These are phyloP conservation scores for Aphelenchoides avenae DNA, from an alignment of 1,140 invertebrate species.

Conservation along the genomic window DNA sequence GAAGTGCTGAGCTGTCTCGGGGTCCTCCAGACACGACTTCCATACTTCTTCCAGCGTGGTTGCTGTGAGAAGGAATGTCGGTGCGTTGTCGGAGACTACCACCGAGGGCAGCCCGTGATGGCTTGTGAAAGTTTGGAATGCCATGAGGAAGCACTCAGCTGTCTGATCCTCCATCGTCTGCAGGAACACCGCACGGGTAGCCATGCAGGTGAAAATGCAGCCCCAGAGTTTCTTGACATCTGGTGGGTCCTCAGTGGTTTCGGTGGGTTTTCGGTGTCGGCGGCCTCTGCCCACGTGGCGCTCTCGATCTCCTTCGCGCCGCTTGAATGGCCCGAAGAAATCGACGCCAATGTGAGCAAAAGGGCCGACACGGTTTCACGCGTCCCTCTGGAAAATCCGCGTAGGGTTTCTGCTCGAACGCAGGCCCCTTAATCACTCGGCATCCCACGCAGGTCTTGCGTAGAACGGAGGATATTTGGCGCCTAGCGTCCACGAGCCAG, in stretches of 20 bases:
- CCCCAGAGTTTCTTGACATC: constrained; percentile 33
- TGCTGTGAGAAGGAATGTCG: not conserved
- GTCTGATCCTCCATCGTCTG: constrained; percentile 28
- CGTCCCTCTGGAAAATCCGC: constrained; percentile 25
- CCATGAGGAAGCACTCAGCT: constrained; percentile 17
- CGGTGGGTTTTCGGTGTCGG: constrained; percentile 30
- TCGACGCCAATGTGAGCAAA: constrained; percentile 32
- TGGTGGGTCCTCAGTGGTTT: constrained; percentile 30
- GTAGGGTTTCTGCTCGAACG: constrained; percentile 21
- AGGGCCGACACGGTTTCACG: constrained; percentile 13
- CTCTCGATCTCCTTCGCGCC: too few relatives aligned
- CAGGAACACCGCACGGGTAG: not conserved
- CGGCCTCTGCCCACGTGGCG: too few relatives aligned
- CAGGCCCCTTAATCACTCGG: not conserved
- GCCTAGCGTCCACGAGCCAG: constrained; percentile 13
- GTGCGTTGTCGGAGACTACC: constrained; percentile 27
- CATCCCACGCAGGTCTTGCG: constrained; percentile 7
- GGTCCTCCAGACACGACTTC: too few relatives aligned
- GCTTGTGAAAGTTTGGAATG: too few relatives aligned
- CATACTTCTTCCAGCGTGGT: constrained; percentile 2
- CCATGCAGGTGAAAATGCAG: constrained; percentile 41
- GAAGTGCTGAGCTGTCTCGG: too few relatives aligned
- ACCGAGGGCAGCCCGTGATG: constrained; percentile 9
- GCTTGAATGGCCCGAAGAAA: constrained; percentile 33
- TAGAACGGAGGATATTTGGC: not conserved